Conservation (phyloP, 2,113 vertebrate genomes). For the Pseudorhombus dupliciocellatus region DNA sequence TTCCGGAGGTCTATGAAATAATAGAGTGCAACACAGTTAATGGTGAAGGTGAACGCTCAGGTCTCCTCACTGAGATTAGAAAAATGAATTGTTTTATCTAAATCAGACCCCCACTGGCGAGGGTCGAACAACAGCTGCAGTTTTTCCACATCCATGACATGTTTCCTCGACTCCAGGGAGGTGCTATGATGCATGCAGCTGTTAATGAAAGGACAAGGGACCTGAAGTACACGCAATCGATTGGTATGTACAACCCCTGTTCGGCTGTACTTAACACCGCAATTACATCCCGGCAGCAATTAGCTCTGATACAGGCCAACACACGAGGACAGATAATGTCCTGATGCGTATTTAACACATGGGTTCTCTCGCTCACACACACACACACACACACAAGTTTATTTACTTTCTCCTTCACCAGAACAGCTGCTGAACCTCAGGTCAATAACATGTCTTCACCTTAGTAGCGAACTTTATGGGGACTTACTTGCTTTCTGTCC, state of each 20-base stretch:
- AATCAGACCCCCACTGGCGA: slow-evolving; percentile 5
- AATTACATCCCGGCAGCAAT: slow-evolving; percentile 64
- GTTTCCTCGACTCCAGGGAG: slow-evolving; percentile 23
- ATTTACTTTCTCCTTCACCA: background rate
- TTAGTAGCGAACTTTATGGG: background rate
- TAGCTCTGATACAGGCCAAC: slow-evolving; percentile 47
- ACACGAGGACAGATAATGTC: slow-evolving; percentile 42
- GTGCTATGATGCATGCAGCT: slow-evolving; percentile 19
- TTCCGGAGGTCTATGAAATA: background rate
- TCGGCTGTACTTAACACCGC: slow-evolving; percentile 43
- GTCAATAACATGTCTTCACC: background rate
- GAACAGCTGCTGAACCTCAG: background rate
- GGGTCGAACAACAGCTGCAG: slow-evolving; percentile 8
- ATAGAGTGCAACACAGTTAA: background rate
- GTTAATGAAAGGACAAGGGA: slow-evolving; percentile 43
- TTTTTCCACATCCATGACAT: background rate
- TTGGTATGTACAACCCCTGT: slow-evolving; percentile 35
- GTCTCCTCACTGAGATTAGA: background rate
- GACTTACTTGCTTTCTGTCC: background rate
- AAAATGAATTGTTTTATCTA: slow-evolving; percentile 20
- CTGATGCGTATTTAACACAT: slow-evolving; percentile 28
- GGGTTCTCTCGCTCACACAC: background rate
- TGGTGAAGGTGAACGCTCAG: background rate
- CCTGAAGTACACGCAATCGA: slow-evolving; percentile 60
- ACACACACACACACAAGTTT: slow-evolving; percentile 5